Conservation (phyloP, 2,888 invertebrate genomes). For the Nasonovia ribisnigri region DNA sequence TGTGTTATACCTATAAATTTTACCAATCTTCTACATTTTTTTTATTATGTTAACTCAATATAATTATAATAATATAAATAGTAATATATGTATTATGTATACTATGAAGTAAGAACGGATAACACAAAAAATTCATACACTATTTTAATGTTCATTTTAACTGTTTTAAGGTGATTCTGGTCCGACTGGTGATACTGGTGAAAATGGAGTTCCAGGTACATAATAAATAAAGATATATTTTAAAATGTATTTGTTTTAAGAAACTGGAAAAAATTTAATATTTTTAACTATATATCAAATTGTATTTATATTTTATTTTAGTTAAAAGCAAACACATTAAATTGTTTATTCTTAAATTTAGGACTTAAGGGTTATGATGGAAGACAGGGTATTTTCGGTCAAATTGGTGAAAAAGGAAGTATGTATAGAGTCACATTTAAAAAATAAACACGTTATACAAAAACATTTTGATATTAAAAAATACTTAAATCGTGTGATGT, state of each 20-base stretch:
- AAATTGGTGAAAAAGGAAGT: conserved; percentile 67
- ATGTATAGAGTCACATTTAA: conserved; percentile 33
- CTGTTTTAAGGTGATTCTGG: conserved; percentile 59
- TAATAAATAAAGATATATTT: conserved; percentile 35
- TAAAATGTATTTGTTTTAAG: background rate
- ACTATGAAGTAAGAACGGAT: background rate
- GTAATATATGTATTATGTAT: background rate
- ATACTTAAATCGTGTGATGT: background rate
- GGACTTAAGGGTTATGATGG: conserved; percentile 59
- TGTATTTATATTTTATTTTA: background rate
- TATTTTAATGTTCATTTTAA: background rate
- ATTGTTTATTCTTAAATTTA: conserved; percentile 25
- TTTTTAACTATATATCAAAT: background rate
- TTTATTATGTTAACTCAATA: background rate
- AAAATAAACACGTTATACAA: background rate
- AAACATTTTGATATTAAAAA: background rate
- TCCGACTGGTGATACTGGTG: conserved; percentile 66
- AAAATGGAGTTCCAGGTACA: conserved; percentile 66
- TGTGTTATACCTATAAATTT: background rate
- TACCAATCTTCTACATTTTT: background rate
- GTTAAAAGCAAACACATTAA: background rate
- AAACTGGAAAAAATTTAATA: background rate
- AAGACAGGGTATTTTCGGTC: conserved; percentile 67
- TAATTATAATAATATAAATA: background rate
- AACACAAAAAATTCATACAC: background rate